Conservation (phyloP, 2,888 invertebrate species). For the Lasioglossum morio region DNA sequence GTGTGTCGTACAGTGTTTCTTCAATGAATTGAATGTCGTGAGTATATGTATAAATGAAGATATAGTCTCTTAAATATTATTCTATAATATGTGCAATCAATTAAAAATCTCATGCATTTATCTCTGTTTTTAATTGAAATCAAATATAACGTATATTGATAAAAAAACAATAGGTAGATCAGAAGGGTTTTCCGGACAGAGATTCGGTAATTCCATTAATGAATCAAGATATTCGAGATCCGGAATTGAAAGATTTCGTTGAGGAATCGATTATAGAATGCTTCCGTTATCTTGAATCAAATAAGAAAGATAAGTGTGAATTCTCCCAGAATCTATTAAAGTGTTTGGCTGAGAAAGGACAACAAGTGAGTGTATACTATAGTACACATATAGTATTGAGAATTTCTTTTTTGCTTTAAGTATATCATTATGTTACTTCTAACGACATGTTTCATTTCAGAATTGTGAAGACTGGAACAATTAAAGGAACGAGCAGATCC, state of each 20-base stretch:
- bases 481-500: constrained; percentile 23
- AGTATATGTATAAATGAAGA: constrained; percentile 62
- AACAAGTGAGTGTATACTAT: constrained; percentile 81
- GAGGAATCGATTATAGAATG: constrained; percentile 90
- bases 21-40: constrained; percentile 90
- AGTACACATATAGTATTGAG: neutral
- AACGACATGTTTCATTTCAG: constrained; percentile 67
- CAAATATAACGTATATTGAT: neutral
- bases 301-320: constrained; percentile 87
- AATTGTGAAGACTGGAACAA: constrained; percentile 92
- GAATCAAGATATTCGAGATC: constrained; percentile 87
- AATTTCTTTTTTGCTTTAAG: neutral
- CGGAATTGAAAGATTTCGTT: constrained; percentile 89
- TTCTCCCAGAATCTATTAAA: constrained; percentile 88
- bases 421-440: too few relatives aligned
- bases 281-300: constrained; percentile 86
- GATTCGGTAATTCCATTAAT: constrained; percentile 88
- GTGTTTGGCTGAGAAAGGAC: constrained; percentile 90
- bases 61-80: too few relatives aligned
- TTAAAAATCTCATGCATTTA: neutral
- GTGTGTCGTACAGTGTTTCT: constrained; percentile 90
- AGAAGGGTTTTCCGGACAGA: constrained; percentile 88
- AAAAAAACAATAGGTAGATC: constrained; percentile 85
- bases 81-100: neutral
- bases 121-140: neutral